phyloP scores from a whole-genome alignment of 92 coral and sea anemone species.

The Phymanthus crucifer region DNA sequence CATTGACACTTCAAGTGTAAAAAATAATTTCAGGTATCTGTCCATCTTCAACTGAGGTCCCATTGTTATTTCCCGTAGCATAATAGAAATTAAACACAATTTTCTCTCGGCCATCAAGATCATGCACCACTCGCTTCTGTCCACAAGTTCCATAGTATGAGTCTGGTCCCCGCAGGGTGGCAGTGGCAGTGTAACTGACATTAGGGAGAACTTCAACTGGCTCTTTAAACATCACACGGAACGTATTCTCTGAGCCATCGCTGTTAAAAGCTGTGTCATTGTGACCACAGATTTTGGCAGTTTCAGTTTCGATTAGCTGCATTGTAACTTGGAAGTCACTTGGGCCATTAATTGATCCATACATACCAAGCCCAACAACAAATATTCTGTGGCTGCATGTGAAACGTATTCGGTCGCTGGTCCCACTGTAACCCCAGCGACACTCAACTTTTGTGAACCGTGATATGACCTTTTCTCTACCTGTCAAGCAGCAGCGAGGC shows the following conservation, averaged over 20 bases:
- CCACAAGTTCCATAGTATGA: slow-evolving; percentile 97
- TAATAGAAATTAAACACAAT: slow-evolving; percentile 87
- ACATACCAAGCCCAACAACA: slow-evolving; percentile 93
- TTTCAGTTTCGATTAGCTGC: slow-evolving; percentile 74
- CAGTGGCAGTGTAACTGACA: slow-evolving; percentile 82
- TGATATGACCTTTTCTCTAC: slow-evolving; percentile 80
- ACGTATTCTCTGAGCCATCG: slow-evolving; percentile 83
- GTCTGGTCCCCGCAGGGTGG: slow-evolving; percentile 93
- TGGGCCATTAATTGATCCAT: slow-evolving; percentile 96
- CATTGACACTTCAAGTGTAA: slow-evolving; percentile 61
- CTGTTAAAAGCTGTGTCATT: slow-evolving; percentile 97
- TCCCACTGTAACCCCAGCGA: slow-evolving; percentile 99
- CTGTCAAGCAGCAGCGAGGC: slow-evolving; percentile 94
- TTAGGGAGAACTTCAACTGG: slow-evolving; percentile 83
- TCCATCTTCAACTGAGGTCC: slow-evolving; percentile 97
- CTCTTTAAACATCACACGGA: slow-evolving; percentile 95
- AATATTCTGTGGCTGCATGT: slow-evolving; percentile 80
- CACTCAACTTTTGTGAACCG: slow-evolving; percentile 92
- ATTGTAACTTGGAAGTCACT: slow-evolving; percentile 94
- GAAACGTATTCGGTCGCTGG: slow-evolving; percentile 95
- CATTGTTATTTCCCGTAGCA: slow-evolving; percentile 96
- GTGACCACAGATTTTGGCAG: slow-evolving; percentile 76
- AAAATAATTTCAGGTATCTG: slow-evolving; percentile 96
- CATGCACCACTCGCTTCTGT: slow-evolving; percentile 78
- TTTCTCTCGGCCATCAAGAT: slow-evolving; percentile 79